Conservation (phyloP, 2,888 invertebrate species). For the Thera obeliscata region DNA sequence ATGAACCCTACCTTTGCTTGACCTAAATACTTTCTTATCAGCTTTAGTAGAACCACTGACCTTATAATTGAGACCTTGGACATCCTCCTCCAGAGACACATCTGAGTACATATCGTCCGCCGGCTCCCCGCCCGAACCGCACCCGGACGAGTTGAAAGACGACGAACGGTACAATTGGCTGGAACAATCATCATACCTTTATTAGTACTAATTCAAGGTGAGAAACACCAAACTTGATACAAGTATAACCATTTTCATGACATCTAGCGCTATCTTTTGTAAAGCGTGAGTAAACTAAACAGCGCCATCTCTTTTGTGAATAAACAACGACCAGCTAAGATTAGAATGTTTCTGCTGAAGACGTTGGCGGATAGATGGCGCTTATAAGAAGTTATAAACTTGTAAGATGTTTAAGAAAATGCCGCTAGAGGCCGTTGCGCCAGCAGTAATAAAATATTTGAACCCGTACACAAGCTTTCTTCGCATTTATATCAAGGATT, state of each 20-base stretch:
- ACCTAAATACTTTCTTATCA: slow-evolving; percentile 4
- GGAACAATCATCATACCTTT: slow-evolving; percentile 61
- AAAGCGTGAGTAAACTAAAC: slow-evolving; percentile 6
- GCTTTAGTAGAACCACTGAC: slow-evolving; percentile 74
- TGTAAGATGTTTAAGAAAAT: neutral
- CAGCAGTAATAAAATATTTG: neutral
- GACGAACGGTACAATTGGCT: slow-evolving; percentile 96
- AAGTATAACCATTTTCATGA: neutral
- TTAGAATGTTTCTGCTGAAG: neutral
- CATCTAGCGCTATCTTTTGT: slow-evolving; percentile 28
- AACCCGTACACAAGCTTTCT: neutral
- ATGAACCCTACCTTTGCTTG: neutral
- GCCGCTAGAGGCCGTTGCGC: slow-evolving; percentile 59
- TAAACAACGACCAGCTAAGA: slow-evolving; percentile 3
- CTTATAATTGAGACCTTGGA: slow-evolving; percentile 97
- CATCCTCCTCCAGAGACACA: slow-evolving; percentile 95
- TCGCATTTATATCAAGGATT: neutral
- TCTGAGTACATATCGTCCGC: slow-evolving; percentile 98
- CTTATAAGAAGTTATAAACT: neutral
- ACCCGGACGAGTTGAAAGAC: slow-evolving; percentile 96
- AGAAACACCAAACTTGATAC: slow-evolving; percentile 19
- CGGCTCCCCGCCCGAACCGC: slow-evolving; percentile 95
- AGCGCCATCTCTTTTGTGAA: slow-evolving; percentile 53
- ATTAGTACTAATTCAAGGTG: slow-evolving; percentile 36
- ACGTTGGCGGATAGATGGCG: slow-evolving; percentile 11